Base-by-base conservation (phyloP, 2,888 invertebrate species). In the Deilephila porcellus region DNA sequence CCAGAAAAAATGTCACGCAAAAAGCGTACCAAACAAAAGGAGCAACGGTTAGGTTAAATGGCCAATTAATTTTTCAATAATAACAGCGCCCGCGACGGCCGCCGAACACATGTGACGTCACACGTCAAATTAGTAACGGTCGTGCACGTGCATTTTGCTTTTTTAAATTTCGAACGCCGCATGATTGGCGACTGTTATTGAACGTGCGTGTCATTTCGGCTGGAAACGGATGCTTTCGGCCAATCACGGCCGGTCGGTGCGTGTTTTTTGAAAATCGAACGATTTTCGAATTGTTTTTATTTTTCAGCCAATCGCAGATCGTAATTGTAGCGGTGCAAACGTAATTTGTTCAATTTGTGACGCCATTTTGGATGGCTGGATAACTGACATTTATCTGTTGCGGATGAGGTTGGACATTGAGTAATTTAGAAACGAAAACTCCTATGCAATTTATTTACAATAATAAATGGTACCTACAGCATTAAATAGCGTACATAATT, bases 81-180 rank as follows among this genome's bases (percentile, higher is more conserved):
- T 81, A 83, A 78, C 80, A 79, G 74, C 77, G 81, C 78, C 78
- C 80, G 78, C 37, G 60, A 60, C 60, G 74, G 73, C 76, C 80
- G 59, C 67, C 32, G 86, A 87, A 86, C 88, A 90, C 89, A 90
- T 91, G 90, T 90, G 89, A 92, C 90, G 91, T 92, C 90, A 90
- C 88, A 85, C 88, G 91, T 92, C 93, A 93, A 90, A 93, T 93
- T 93, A 93, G 90, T 90, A 86, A 93, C 90, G 91, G 90, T 88
- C 83, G 89, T 82, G 82, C 87, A 86, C 88, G 81, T 84, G 87
- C 91, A 90, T 93, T 91, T 90, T 90, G 89, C 86, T 88, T 93
- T 93, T 93, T 93, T 88, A 89, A 92, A 92, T 90, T 91, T 89
- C 84, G 90, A 89, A 89, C 82, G 85, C 85, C 86, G 90, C 88